phyloP scores from a whole-genome alignment of 2,888 invertebrate genomes.

The Phytoseiulus persimilis region DNA sequence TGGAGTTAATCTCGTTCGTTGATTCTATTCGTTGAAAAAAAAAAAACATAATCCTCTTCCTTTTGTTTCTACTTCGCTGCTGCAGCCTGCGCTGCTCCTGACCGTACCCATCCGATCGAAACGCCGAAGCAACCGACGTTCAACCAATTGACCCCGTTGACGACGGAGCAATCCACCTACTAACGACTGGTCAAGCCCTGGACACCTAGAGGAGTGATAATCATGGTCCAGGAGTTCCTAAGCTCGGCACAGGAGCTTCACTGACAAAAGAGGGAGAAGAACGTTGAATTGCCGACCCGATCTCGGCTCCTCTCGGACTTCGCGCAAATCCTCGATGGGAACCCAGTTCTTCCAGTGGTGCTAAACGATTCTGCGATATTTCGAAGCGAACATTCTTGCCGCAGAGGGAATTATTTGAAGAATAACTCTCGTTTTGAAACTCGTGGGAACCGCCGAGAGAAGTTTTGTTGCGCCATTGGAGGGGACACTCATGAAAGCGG shows the following conservation, averaged over 20 bases:
- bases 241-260: neutral
- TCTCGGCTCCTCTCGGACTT: too few species aligned
- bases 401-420: too few species aligned
- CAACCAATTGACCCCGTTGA: neutral
- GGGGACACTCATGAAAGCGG: too few species aligned
- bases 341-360: too few species aligned
- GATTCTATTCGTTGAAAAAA: neutral
- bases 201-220: neutral
- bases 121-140: neutral
- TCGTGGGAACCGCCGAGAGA: too few species aligned
- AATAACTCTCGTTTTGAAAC: too few species aligned
- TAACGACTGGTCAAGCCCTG: neutral
- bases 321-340: too few species aligned
- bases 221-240: neutral
- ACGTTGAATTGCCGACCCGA: too few species aligned
- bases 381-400: too few species aligned
- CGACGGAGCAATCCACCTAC: neutral
- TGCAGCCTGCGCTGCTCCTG: neutral
- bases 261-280: too few species aligned
- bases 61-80: neutral
- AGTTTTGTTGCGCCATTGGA: too few species aligned
- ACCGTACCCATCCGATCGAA: neutral
- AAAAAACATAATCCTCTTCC: neutral
- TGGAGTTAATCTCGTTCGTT: slow-evolving; percentile 36
- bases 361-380: too few species aligned